Conservation (phyloP, 2,888 invertebrate genomes). For the Eupithecia abbreviata region DNA sequence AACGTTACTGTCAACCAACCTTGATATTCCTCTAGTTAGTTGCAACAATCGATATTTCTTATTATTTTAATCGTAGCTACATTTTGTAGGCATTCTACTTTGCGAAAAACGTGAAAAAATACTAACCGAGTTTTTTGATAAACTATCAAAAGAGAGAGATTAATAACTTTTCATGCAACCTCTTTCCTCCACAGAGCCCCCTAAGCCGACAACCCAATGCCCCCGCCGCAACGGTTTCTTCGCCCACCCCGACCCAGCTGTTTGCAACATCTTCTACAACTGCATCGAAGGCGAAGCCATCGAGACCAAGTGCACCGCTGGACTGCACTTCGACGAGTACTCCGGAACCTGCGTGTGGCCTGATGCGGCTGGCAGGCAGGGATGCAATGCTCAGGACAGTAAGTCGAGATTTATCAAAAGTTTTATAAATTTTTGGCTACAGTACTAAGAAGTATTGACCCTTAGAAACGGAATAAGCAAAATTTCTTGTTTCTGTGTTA, state of each 20-base stretch:
- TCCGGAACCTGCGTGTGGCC: constrained; percentile 96
- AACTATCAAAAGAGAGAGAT: background rate
- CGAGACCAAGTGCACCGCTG: constrained; percentile 93
- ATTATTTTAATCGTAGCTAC: too few species aligned
- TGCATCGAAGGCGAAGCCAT: constrained; percentile 93
- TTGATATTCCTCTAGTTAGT: background rate
- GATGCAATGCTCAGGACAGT: constrained; percentile 85
- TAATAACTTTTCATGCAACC: background rate
- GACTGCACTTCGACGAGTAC: constrained; percentile 95
- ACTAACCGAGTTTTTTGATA: too few species aligned
- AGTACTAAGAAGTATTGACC: background rate
- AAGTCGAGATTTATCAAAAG: constrained; percentile 55
- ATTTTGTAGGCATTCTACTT: too few species aligned
- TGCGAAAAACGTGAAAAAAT: too few species aligned
- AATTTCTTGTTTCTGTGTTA: background rate
- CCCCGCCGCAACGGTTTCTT: constrained; percentile 96
- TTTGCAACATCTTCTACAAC: constrained; percentile 94
- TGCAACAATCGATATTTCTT: background rate
- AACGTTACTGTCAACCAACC: background rate
- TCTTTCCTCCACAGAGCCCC: constrained; percentile 86
- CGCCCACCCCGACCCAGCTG: constrained; percentile 91
- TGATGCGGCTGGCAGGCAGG: constrained; percentile 89
- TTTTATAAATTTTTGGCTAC: background rate
- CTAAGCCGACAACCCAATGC: constrained; percentile 88
- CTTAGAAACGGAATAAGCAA: background rate